Evolutionary conservation across 2,888 invertebrate species (phyloP).

Genomic region (Imbricaverruca yamaguchii): DNA sequence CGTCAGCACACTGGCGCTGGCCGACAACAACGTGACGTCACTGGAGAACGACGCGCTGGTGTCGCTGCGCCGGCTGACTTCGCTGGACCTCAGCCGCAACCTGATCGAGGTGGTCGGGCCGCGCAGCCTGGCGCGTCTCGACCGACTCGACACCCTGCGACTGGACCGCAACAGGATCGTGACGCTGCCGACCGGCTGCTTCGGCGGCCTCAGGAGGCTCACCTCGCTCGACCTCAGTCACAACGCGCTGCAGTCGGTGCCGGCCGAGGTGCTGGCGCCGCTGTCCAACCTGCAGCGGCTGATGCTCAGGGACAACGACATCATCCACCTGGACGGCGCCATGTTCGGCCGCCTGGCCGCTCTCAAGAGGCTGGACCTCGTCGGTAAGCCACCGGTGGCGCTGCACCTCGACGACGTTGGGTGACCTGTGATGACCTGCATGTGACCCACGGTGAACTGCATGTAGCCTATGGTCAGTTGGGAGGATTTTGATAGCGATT

Average conservation of each 20-base stretch:
- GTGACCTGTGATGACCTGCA: too few species aligned
- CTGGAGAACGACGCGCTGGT: slow-evolving; percentile 68
- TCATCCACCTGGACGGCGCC: slow-evolving; percentile 68
- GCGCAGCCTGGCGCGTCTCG: slow-evolving; percentile 69
- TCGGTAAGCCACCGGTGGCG: slow-evolving; percentile 36
- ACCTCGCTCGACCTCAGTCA: slow-evolving; percentile 66
- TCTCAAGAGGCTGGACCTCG: slow-evolving; percentile 49
- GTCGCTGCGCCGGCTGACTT: slow-evolving; percentile 38
- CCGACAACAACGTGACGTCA: slow-evolving; percentile 59
- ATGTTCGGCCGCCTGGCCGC: slow-evolving; percentile 50
- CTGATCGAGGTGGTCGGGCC: slow-evolving; percentile 75
- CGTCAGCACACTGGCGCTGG: slow-evolving; percentile 28
- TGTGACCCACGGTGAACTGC: too few species aligned
- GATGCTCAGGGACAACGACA: slow-evolving; percentile 72
- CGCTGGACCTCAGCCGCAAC: slow-evolving; percentile 40
- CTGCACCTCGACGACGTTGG: too few species aligned
- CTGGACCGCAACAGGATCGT: slow-evolving; percentile 37
- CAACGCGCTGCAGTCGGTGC: slow-evolving; percentile 69
- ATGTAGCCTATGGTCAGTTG: too few species aligned
- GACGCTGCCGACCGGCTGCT: slow-evolving; percentile 34
- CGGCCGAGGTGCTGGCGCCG: slow-evolving; percentile 66
- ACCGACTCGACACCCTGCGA: slow-evolving; percentile 56
- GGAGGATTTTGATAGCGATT: too few species aligned
- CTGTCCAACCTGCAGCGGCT: slow-evolving; percentile 59
- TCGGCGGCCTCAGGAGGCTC: slow-evolving; percentile 33